Percentiles rank a stretch among this genome's conserved stretches.
phyloP scores from a whole-genome alignment of 1,140 invertebrate species.

The Papilio machaon region DNA sequence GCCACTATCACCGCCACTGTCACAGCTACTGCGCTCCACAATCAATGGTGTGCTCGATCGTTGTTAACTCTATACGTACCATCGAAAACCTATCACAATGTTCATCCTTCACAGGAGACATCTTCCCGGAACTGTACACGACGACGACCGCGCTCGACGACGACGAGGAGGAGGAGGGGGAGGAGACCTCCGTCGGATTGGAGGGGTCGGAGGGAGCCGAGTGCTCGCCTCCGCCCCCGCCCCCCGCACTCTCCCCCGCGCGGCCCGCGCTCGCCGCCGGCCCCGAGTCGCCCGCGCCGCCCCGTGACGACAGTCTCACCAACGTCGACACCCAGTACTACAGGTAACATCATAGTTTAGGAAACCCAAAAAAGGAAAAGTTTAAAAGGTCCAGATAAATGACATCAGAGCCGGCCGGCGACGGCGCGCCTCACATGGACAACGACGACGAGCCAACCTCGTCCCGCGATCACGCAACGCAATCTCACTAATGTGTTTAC shows the following conservation, averaged over 20 bases:
- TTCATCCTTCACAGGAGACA: conserved; percentile 56
- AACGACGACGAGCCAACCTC: conserved; percentile 54
- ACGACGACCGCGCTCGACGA: conserved; percentile 59
- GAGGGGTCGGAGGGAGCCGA: conserved; percentile 53
- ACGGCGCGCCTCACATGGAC: conserved; percentile 44
- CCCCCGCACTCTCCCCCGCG: conserved; percentile 18
- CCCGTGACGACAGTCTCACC: conserved; percentile 53
- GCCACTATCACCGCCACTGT: too few relatives aligned
- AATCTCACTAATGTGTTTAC: conserved; percentile 75
- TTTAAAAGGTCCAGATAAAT: conserved; percentile 40
- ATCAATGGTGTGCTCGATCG: not conserved
- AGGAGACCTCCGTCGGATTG: conserved; percentile 41
- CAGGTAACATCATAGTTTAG: not conserved
- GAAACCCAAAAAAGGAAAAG: not conserved
- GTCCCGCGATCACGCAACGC: conserved; percentile 48
- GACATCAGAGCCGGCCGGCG: conserved; percentile 1
- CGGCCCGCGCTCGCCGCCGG: conserved; percentile 65
- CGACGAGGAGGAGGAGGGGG: conserved; percentile 63
- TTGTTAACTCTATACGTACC: not conserved
- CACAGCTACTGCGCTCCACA: not conserved
- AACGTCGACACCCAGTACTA: conserved; percentile 49
- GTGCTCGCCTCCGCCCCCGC: conserved; percentile 64
- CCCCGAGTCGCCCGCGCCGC: conserved; percentile 52
- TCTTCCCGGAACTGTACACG: conserved; percentile 71
- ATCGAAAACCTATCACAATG: not conserved